phyloP scores from a whole-genome alignment of 2,113 vertebrate genomes.

The Tor tambroides region DNA sequence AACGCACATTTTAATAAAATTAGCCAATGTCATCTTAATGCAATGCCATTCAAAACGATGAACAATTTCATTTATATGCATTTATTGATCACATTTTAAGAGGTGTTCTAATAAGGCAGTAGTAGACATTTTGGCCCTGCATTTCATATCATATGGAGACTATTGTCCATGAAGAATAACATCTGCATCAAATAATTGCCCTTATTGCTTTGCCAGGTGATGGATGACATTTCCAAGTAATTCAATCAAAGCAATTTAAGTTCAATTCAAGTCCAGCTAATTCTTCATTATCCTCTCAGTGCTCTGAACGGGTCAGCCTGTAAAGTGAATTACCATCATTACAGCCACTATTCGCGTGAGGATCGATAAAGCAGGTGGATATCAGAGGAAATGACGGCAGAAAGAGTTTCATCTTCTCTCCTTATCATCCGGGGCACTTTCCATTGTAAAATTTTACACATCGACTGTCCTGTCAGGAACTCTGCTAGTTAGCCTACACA shows the following conservation, averaged over 20 bases:
- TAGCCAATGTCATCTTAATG: neutral
- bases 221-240: conserved; percentile 61
- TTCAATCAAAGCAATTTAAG: conserved; percentile 57
- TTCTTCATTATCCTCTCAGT: conserved; percentile 56
- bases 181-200: conserved; percentile 50
- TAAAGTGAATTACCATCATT: conserved; percentile 55
- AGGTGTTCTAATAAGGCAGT: conserved; percentile 2
- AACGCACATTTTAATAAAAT: neutral
- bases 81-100: neutral
- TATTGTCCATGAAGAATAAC: conserved; percentile 40
- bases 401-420: conserved; percentile 34
- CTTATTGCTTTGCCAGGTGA: conserved; percentile 54
- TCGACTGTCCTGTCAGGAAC: neutral
- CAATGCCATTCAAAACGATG: neutral
- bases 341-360: conserved; percentile 52
- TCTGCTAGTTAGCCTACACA: too few relatives aligned
- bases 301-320: conserved; percentile 36
- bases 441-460: conserved; percentile 20
- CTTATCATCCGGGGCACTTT: conserved; percentile 55
- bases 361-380: conserved; percentile 57
- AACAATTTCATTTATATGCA: neutral
- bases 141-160: conserved; percentile 40
- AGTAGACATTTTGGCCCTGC: conserved; percentile 21
- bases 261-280: conserved; percentile 56
- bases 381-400: conserved; percentile 51